Evolutionary conservation across 1,140 invertebrate species (phyloP), one percentile per base, ranked within the genome.

Genomic region (Cyclargus thomasi): DNA sequence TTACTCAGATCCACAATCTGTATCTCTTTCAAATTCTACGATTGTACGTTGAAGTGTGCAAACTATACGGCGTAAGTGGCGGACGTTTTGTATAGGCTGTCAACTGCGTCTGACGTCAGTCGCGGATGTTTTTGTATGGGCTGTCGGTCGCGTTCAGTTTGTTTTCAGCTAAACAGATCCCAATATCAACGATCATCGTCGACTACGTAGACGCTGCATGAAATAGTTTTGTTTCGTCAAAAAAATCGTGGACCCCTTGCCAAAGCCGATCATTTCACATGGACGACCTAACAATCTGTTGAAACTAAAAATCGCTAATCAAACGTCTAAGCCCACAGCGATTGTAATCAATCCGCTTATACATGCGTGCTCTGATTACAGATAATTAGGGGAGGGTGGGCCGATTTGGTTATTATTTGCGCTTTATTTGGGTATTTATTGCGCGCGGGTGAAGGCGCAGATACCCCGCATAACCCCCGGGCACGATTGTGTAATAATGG

Each of bases 351-450:
- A 82, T 81, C 77, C 71, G 68, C 70, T 89, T 86, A 89, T 78
- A 84, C 75, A 81, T 73, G 80, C 78, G 81, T 76, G 77, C 76
- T 77, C 77, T 86, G 85, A 89, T 89, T 88, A 87, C 79, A 81
- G 80, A 88, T 88, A 88, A 90, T 90, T 90, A 74, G 82, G 74
- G 66, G 73, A 75, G 71, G 77, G 72, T 68, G 65, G 79, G 69
- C 81, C 90, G 89, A 91, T 91, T 91, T 90, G 87, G 87, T 87
- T 90, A 90, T 91, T 91, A 91, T 90, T 90, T 89, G 88, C 86
- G 90, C 88, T 91, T 90, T 91, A 91, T 91, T 91, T 90, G 79
- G 87, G 88, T 90, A 90, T 91, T 91, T 91, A 91, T 90, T 90
- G 87, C 90, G 86, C 88, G 86, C 78, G 86, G 88, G 86, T 91